phyloP scores from a whole-genome alignment of 2,888 invertebrate species.

The Drosophila atripex region DNA sequence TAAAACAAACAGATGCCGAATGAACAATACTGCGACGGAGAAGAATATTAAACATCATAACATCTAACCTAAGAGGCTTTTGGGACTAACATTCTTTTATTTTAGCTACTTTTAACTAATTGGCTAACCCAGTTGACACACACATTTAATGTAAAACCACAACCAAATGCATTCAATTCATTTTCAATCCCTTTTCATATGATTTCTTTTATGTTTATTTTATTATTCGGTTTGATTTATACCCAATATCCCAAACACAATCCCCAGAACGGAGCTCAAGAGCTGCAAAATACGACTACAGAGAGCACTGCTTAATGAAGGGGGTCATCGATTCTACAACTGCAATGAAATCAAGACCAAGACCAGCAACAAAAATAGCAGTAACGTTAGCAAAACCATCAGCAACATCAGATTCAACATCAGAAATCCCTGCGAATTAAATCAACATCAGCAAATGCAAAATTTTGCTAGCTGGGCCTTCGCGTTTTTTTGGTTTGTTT shows the following conservation, averaged over 20 bases:
- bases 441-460: slow-evolving; percentile 24
- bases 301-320: slow-evolving; percentile 83
- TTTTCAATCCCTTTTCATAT: slow-evolving; percentile 2
- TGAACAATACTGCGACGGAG: slow-evolving; percentile 12
- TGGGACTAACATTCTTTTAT: slow-evolving; percentile 52
- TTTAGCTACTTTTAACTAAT: slow-evolving; percentile 13
- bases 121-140: slow-evolving; percentile 20
- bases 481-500: slow-evolving; percentile 31
- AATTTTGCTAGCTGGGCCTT: slow-evolving; percentile 45
- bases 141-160: slow-evolving; percentile 35
- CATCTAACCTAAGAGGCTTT: slow-evolving; percentile 64
- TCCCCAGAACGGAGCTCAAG: slow-evolving; percentile 82
- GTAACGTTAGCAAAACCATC: slow-evolving; percentile 21
- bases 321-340: slow-evolving; percentile 30
- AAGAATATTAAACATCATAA: slow-evolving; percentile 13
- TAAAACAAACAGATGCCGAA: slow-evolving; percentile 17
- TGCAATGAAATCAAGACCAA: slow-evolving; percentile 27
- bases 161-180: slow-evolving; percentile 13
- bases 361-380: slow-evolving; percentile 31
- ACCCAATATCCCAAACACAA: slow-evolving; percentile 30
- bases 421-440: slow-evolving; percentile 32
- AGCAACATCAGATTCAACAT: slow-evolving; percentile 23
- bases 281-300: slow-evolving; percentile 84
- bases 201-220: slow-evolving; percentile 27
- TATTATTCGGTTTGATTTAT: slow-evolving; percentile 35